Conservation (phyloP, 2,888 invertebrate species). For the Ectobius pallidus region DNA sequence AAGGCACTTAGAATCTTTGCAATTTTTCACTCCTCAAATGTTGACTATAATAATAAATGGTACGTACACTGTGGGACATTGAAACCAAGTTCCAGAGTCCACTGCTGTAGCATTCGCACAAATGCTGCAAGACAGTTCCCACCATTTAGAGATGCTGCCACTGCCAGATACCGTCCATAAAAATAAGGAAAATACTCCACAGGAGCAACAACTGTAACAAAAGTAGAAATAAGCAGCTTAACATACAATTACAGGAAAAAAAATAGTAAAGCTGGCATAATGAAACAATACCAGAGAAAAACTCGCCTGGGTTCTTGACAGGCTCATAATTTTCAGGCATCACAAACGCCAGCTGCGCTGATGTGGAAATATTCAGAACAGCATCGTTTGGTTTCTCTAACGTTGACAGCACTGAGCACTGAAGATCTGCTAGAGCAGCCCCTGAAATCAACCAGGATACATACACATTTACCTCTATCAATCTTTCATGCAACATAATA, state of each 20-base stretch:
- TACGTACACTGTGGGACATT: slow-evolving; percentile 71
- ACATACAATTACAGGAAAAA: not conserved
- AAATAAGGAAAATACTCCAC: slow-evolving; percentile 82
- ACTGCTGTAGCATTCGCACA: slow-evolving; percentile 78
- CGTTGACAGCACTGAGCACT: slow-evolving; percentile 82
- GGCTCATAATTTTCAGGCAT: slow-evolving; percentile 47
- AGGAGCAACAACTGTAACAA: slow-evolving; percentile 6
- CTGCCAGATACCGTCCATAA: slow-evolving; percentile 73
- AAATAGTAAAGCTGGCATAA: too few relatives aligned
- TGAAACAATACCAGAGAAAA: not conserved
- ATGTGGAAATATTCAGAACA: slow-evolving; percentile 85
- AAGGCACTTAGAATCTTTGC: too few relatives aligned
- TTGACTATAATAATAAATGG: too few relatives aligned
- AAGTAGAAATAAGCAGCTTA: too few relatives aligned
- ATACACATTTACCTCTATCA: too few relatives aligned
- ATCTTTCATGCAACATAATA: too few relatives aligned
- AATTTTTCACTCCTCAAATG: too few relatives aligned
- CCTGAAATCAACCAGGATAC: too few relatives aligned
- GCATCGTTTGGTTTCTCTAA: slow-evolving; percentile 69
- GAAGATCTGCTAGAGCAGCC: slow-evolving; percentile 80
- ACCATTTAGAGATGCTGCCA: slow-evolving; percentile 86
- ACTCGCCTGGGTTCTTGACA: slow-evolving; percentile 1
- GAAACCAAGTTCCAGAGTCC: slow-evolving; percentile 78
- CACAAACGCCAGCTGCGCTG: slow-evolving; percentile 83
- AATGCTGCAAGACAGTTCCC: slow-evolving; percentile 82